Evolutionary conservation across 2,113 vertebrate genomes (phyloP).

Genomic region (Castor canadensis): DNA sequence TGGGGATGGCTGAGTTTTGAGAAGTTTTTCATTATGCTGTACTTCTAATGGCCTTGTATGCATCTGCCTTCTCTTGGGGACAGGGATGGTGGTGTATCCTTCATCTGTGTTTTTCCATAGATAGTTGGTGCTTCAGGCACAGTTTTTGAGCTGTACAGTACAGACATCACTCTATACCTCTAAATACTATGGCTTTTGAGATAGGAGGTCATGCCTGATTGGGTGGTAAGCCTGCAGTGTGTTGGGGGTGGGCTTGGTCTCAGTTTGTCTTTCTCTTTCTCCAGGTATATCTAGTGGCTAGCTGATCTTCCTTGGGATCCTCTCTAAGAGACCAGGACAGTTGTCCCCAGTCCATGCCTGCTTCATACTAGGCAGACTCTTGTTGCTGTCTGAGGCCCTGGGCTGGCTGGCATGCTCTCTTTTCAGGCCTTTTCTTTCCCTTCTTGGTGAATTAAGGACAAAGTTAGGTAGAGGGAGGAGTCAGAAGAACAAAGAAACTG

Average conservation of each 20-base stretch:
- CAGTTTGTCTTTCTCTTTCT: not conserved
- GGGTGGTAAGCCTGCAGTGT: not conserved
- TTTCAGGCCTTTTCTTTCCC: not conserved
- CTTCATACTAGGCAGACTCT: not conserved
- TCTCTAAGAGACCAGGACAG: not conserved
- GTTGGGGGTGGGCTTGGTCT: not conserved
- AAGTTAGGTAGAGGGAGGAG: not conserved
- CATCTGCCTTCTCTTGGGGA: not conserved
- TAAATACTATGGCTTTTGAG: conserved; percentile 5
- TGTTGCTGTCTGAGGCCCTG: not conserved
- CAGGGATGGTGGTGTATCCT: not conserved
- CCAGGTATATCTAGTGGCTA: not conserved
- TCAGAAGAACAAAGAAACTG: not conserved
- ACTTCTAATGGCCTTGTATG: not conserved
- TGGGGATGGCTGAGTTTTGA: not conserved
- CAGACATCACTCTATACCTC: not conserved
- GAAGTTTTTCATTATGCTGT: conserved; percentile 2
- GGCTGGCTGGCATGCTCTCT: not conserved
- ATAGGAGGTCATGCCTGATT: not conserved
- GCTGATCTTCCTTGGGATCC: not conserved
- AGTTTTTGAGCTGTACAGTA: not conserved
- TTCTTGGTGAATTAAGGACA: not conserved
- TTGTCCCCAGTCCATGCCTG: not conserved
- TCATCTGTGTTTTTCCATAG: not conserved
- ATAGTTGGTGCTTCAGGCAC: not conserved